Evolutionary conservation across 2,797 vertebrate species (phyloP).

Genomic region (Cirrhinus mrigala): DNA sequence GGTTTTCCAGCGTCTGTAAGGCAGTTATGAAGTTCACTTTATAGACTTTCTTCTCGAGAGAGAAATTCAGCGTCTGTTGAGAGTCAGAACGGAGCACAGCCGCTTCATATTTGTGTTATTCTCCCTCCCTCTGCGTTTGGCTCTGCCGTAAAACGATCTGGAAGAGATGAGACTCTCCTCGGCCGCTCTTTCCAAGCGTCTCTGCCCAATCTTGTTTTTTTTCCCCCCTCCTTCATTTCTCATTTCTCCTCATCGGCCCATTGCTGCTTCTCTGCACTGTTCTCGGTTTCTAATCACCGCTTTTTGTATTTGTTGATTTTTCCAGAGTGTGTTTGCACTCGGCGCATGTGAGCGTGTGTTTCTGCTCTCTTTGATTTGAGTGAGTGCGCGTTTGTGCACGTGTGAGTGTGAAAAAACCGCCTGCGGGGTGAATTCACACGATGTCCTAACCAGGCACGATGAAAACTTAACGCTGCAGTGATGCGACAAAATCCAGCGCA

Average conservation of each 20-base stretch:
- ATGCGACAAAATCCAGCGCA: not conserved
- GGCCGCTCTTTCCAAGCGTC: slow-evolving; percentile 6
- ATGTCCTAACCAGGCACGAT: slow-evolving; percentile 3
- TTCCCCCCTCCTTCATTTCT: not conserved
- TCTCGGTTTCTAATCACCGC: slow-evolving; percentile 38
- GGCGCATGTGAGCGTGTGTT: slow-evolving; percentile 13
- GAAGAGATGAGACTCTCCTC: slow-evolving; percentile 42
- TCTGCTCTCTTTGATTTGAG: slow-evolving; percentile 23
- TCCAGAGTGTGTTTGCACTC: slow-evolving; percentile 26
- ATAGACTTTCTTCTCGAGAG: slow-evolving; percentile 9
- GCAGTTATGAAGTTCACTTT: slow-evolving; percentile 35
- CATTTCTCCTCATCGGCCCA: not conserved
- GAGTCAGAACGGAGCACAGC: slow-evolving; percentile 33
- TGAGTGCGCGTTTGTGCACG: not conserved
- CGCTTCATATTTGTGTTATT: slow-evolving; percentile 47
- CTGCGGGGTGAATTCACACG: not conserved
- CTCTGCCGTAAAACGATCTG: slow-evolving; percentile 31
- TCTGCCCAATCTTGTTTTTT: slow-evolving; percentile 22
- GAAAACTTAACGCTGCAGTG: not conserved
- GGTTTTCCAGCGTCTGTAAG: slow-evolving; percentile 3
- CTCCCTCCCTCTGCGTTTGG: slow-evolving; percentile 40
- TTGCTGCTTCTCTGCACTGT: slow-evolving; percentile 6
- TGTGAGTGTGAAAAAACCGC: not conserved
- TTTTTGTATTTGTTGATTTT: slow-evolving; percentile 45
- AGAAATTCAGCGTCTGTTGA: slow-evolving; percentile 14